Conservation (phyloP, 2,113 vertebrate genomes). For the Sinosuthora webbiana region DNA sequence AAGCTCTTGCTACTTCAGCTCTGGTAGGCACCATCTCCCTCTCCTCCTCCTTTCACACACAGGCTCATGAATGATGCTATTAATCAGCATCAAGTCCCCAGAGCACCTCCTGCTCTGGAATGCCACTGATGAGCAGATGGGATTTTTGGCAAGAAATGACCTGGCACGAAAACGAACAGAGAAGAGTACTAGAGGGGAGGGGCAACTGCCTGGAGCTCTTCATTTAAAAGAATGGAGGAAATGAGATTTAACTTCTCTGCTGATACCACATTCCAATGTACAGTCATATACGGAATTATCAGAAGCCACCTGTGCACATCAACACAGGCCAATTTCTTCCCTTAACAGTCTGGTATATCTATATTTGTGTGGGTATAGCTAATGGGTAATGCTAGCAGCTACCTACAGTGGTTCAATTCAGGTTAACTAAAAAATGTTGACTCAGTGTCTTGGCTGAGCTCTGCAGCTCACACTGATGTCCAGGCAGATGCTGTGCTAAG, state of each 20-base stretch:
- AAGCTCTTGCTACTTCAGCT: not conserved
- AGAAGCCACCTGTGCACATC: not conserved
- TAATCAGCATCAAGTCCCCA: conserved; percentile 44
- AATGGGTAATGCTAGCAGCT: not conserved
- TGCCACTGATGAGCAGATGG: conserved; percentile 62
- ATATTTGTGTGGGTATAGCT: not conserved
- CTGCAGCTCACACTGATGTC: not conserved
- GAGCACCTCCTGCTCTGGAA: conserved; percentile 58
- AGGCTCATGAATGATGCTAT: conserved; percentile 22
- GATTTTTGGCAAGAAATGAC: conserved; percentile 64
- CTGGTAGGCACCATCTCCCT: not conserved
- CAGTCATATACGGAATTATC: not conserved
- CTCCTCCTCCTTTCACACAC: not conserved
- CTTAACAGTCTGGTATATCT: not conserved
- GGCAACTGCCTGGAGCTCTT: not conserved
- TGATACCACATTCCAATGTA: not conserved
- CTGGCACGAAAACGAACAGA: conserved; percentile 58
- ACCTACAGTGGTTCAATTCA: not conserved
- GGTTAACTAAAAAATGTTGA: not conserved
- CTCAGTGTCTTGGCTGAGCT: not conserved
- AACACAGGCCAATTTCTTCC: not conserved
- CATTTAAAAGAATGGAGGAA: not conserved
- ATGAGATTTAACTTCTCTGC: not conserved
- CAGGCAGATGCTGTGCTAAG: not conserved
- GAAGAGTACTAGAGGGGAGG: not conserved